Percentiles rank a stretch among this genome's conserved stretches.
Evolutionary conservation across 2,113 vertebrate species (phyloP).

Genomic region (Lontra canadensis): DNA sequence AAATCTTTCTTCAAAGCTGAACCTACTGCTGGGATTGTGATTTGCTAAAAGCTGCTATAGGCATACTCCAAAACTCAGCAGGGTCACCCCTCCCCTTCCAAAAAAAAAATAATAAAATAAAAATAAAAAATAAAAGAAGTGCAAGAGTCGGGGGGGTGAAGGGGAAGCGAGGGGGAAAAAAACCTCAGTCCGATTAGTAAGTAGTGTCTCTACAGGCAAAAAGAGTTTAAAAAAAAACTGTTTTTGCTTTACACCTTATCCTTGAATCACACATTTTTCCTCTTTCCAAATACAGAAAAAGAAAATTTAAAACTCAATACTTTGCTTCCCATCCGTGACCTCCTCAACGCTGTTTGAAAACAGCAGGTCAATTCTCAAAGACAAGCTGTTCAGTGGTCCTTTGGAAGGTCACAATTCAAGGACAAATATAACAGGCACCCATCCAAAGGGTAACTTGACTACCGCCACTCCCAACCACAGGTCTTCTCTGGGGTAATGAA

Average conservation of each 20-base stretch:
- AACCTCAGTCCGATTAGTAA: constrained; percentile 75
- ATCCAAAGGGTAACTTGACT: not conserved
- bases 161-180: not conserved
- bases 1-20: constrained; percentile 81
- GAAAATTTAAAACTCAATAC: constrained; percentile 18
- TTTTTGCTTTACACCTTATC: constrained; percentile 70
- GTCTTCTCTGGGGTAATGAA: not conserved
- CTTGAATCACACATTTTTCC: not conserved
- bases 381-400: not conserved
- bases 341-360: not conserved
- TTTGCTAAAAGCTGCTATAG: constrained; percentile 83
- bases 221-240: constrained; percentile 60
- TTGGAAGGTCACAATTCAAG: not conserved
- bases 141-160: no score
- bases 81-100: constrained; percentile 75
- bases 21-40: constrained; percentile 82
- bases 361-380: constrained; percentile 42
- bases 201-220: constrained; percentile 70
- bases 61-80: constrained; percentile 83
- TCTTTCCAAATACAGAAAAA: constrained; percentile 31
- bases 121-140: constrained; percentile 55
- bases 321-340: constrained; percentile 23
- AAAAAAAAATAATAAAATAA: constrained; percentile 38
- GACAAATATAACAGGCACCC: constrained; percentile 55
- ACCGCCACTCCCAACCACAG: not conserved